Base-by-base conservation (phyloP, 2,888 invertebrate genomes). In the Coremacera marginata region DNA sequence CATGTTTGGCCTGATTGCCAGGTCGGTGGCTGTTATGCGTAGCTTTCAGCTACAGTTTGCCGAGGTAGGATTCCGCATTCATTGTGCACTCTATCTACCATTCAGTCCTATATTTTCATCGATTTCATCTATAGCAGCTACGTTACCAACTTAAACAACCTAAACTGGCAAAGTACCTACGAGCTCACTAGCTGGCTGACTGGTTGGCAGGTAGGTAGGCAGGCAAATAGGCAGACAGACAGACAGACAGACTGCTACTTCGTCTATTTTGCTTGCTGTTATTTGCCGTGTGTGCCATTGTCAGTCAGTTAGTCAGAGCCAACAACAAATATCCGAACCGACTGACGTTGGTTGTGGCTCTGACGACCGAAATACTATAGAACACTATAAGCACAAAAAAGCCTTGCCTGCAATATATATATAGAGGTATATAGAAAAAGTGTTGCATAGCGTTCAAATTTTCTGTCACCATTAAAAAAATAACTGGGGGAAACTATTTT, bases 51-150 rank as follows among this genome's bases (percentile, higher is more conserved):
- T 52, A 31, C 19, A 51, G 37, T 63, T 52, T 8, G 71, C 34
- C 57, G 34, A 31, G 16, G 25, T 63, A 27, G 62, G 52, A 19
- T 14, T 67, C 16, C 37, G 34, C 44, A 22, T 65, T 68, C 84
- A 81, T 82, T 83, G 80, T 82, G 81, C 82, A 80, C 82, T 80
- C 77, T 81, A 83, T 37, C 75, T 70, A 22, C 44, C 52, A 84
- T 83, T 82, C 84, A 84, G 84, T 85, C 84, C 85, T 84, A 85
- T 84, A 85, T 86, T 86, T 85, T 85, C 85, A 85, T 85, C 84
- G 86, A 86, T 85, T 86, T 85, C 85, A 84, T 85, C 85, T 85
- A 84, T 86, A 85, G n/a, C 85, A 85, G 83, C 83, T 84, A 84
- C 85, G 60, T 75, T 65, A 19, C 51, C 52, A 65, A 27, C 55